Evolutionary conservation across 2,113 vertebrate species (phyloP), one percentile per base, ranked within the genome.

Genomic region (Lota lota): DNA sequence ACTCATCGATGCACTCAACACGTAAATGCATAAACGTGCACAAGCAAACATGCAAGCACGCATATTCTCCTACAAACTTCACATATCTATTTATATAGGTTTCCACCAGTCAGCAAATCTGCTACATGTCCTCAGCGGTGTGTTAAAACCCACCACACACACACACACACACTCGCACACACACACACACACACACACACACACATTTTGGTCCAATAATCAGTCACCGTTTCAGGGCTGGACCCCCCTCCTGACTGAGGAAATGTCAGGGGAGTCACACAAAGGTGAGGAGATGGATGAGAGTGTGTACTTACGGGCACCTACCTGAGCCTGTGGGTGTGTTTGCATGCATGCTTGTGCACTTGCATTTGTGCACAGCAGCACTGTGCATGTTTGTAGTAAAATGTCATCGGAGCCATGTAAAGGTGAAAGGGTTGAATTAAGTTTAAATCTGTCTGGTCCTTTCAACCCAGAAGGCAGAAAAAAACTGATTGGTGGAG

Each of bases 181-280:
- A 59, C n/a, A 28, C 16, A 56, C 6, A 71, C 28, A 21, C 20
- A 19, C 18, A 22, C 33, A 5, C 53, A 20, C 33, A 11, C 18
- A 58, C 56, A 58, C 18, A 22, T 21, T 56, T 76, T 63, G 68
- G 18, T 60, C 65, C 67, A 70, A 22, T 68, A 78, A 83, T 79
- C 36, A 80, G 69, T 76, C 56, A 63, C 19, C 12, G 70, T 53
- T 79, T 73, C 58, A 76, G 22, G 4, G 5, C 64, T 11, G 63
- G 68, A 69, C 16, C 53, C 22, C 24, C 56, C 65, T 64, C 1
- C 57, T 17, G 68, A 22, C 22, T 61, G 4, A 40, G 66, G 14
- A 57, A 61, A 54, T 71, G 21, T 72, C 63, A 63, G 22, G 62
- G 58, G 75, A 81, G 62, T 72, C 72, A 76, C 69, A 47, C 56